A percentile compares a stretch with the other conserved stretches of the same genome.
Evolutionary conservation across 2,797 vertebrate genomes (phyloP).

Genomic region (Apodemus agrarius): DNA sequence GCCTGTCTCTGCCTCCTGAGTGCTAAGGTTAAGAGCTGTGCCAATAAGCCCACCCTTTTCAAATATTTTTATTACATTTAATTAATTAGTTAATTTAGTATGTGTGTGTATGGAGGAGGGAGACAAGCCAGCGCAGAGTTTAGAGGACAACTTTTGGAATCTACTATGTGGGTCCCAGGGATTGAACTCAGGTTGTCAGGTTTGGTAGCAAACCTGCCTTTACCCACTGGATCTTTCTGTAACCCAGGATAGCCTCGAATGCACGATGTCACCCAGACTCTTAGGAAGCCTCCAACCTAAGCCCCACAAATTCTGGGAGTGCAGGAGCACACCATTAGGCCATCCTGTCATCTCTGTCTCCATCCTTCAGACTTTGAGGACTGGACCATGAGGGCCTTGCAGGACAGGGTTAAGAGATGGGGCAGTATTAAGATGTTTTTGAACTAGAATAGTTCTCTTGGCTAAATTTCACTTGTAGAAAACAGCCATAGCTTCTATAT

Average conservation of each 20-base stretch:
- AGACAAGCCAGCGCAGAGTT: background rate
- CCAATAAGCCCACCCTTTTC: background rate
- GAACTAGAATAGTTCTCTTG: background rate
- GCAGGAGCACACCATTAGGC: background rate
- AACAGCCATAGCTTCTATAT: background rate
- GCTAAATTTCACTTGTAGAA: conserved; percentile 45
- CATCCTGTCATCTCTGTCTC: background rate
- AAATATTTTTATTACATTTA: background rate
- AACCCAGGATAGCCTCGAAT: background rate
- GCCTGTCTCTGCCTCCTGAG: background rate
- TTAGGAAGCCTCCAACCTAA: background rate
- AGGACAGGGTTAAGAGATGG: background rate
- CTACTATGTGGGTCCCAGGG: background rate
- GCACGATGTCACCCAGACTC: background rate
- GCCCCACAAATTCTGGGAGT: background rate
- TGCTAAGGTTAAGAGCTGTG: background rate
- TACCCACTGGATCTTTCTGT: background rate
- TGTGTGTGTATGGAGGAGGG: background rate
- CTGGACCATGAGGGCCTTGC: background rate
- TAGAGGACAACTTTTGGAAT: background rate
- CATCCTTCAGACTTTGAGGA: background rate
- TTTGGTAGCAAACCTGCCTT: background rate
- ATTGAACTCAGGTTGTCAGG: background rate
- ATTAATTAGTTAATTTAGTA: background rate
- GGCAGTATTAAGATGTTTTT: conserved; percentile 10